Conservation (phyloP, 2,888 invertebrate species). For the Thera britannica region DNA sequence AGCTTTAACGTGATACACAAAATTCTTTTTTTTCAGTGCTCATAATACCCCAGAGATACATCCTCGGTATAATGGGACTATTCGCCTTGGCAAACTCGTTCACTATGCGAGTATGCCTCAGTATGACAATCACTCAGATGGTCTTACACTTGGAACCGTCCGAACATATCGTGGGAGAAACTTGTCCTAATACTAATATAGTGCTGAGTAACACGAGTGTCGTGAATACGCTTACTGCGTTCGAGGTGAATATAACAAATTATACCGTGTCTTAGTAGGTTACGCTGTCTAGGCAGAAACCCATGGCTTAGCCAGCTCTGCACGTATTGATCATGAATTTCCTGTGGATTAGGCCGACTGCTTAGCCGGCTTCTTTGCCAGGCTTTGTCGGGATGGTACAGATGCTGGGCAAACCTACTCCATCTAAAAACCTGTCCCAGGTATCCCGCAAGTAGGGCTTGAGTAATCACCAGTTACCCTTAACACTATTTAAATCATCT, state of each 20-base stretch:
- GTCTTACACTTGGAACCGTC: conserved; percentile 66
- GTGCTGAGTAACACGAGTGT: conserved; percentile 29
- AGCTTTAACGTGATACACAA: neutral
- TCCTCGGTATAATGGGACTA: conserved; percentile 88
- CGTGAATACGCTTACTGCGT: conserved; percentile 32
- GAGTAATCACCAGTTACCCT: too few species aligned
- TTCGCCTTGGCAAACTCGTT: conserved; percentile 89
- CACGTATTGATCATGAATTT: too few species aligned
- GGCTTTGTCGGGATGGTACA: too few species aligned
- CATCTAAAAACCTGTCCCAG: too few species aligned
- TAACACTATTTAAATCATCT: too few species aligned
- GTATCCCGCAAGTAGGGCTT: too few species aligned
- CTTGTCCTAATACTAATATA: conserved; percentile 69
- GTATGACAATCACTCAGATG: conserved; percentile 89
- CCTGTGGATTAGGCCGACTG: too few species aligned
- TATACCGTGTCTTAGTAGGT: too few species aligned
- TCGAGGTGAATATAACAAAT: conserved; percentile 20
- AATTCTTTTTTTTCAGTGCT: conserved; percentile 71
- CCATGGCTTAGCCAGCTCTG: too few species aligned
- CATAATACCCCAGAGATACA: conserved; percentile 88
- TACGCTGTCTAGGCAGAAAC: too few species aligned
- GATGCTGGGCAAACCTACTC: too few species aligned
- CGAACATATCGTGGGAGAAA: conserved; percentile 76
- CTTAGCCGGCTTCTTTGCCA: too few species aligned
- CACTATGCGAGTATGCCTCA: conserved; percentile 89